Conservation (phyloP, 2,888 invertebrate species). For the Dasypolia templi region DNA sequence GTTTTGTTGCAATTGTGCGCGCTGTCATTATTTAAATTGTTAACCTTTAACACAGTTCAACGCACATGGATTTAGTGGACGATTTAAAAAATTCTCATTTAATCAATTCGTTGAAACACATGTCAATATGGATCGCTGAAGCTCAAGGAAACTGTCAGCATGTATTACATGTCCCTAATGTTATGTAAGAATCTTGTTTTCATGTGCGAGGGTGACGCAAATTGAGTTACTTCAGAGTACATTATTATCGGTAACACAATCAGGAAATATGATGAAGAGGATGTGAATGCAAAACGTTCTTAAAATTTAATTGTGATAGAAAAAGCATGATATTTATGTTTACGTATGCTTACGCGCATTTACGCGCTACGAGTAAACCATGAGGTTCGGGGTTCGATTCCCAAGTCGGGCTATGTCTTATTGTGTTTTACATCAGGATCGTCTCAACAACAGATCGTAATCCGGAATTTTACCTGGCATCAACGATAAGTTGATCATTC, state of each 20-base stretch:
- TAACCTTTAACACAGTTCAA: background rate
- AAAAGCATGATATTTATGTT: background rate
- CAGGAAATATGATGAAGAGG: slow-evolving; percentile 19
- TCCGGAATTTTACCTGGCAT: background rate
- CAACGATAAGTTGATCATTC: background rate
- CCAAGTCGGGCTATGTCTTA: background rate
- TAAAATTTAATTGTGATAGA: slow-evolving; percentile 19
- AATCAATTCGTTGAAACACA: slow-evolving; percentile 3
- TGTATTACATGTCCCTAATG: slow-evolving; percentile 30
- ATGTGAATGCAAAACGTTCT: slow-evolving; percentile 5
- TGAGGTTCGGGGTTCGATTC: background rate
- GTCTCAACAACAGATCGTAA: background rate
- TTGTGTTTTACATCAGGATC: background rate
- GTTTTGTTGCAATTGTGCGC: background rate
- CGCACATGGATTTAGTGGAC: too few relatives aligned
- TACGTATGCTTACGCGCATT: background rate
- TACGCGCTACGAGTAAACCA: background rate
- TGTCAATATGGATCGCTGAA: slow-evolving; percentile 3
- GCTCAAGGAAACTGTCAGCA: slow-evolving; percentile 21
- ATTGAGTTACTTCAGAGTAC: slow-evolving; percentile 31
- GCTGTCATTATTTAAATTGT: background rate
- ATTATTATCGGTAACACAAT: slow-evolving; percentile 36
- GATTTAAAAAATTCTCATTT: background rate
- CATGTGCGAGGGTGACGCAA: slow-evolving; percentile 13
- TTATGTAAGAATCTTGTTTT: slow-evolving; percentile 38